Evolutionary conservation across 1,140 invertebrate genomes (phyloP), one percentile per base, ranked within the genome.

Genomic region (Psilanteris sp.): DNA sequence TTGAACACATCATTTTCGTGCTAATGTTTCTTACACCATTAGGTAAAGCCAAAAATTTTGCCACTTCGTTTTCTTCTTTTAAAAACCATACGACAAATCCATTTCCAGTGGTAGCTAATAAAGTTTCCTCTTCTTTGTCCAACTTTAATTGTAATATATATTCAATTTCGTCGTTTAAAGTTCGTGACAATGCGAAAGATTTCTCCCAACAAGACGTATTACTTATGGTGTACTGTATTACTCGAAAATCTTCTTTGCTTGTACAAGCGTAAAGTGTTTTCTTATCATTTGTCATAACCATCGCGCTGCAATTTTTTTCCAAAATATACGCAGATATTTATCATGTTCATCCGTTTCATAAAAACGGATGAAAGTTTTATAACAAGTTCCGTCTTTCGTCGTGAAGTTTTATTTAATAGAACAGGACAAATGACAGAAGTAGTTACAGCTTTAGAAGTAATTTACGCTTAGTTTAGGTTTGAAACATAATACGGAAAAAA

Each of bases 1-100:
- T 97, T 0, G 96, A 97, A 57, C 92, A 91, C 77, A 96, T 91
- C 87, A 96, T 93, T 82, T 93, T 95, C 0, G 95, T 97, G 4
- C 94, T 96, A 43, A 98, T 98, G 83, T 98, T 98, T 36, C 96
- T 89, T 1, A 97, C 95, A 0, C 96, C 96, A 73, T 97, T 94
- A 0, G 97, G 97, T 11, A 98, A 86, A 22, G 91, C 90, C 7
- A 98, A 84, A 4, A 94, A 92, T 64, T 93, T 90, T 2, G 92
- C 92, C 0, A 52, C 34, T 72, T 91, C 89, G 10, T 84, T 81
- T 24, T 88, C 78, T 7, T 81, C 82, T 22, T 88, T 86, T 18
- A 93, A 90, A 79, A 93, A 92, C 93, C 93, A 95, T 7, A 95
- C 90, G 10, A 93, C 88, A 80, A 95, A 96, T 0, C 95, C 95